Base-by-base conservation (phyloP, 2,113 vertebrate genomes). In the Brachyhypopomus occidentalis region DNA sequence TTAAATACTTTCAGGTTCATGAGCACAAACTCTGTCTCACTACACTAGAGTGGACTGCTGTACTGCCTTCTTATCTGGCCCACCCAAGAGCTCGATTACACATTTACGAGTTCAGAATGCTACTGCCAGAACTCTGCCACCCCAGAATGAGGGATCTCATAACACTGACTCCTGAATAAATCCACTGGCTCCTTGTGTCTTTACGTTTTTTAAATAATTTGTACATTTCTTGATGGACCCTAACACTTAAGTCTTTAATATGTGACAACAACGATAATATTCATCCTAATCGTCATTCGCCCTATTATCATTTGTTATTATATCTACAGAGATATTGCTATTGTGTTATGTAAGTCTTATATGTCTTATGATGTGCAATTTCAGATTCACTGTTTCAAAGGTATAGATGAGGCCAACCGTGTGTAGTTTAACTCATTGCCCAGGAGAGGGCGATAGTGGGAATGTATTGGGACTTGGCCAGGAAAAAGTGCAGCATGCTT, bases 21-120 rank as follows among this genome's bases (percentile, higher is more conserved):
- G 45, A 52, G 12, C 45, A 52, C 45, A 52, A 52, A 9, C 45
- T 12, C 0, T 22, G 25, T 23, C n/a, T 64, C 8, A 52, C 75
- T 64, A 1, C 3, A n/a, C n/a, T 52, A 30, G 60, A 48, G 23
- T 38, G 60, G n/a, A 27, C 63, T 64, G 2, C 22, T 63, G 6
- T 17, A 76, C 1, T 60, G 12, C 5, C 12, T 23, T 64, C 62
- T 25, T 64, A 25, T 48, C 34, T 41, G 6, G 36, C 22, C 60
- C 30, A 62, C 41, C 17, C 8, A 27, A 66, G 36, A 64, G 75
- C 23, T 64, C 34, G 19, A 19, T 64, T 48, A 66, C 64, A 66
- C 27, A 66, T 59, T 75, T 75, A 41, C 56, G 60, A 75, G 30
- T 60, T 75, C n/a, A 60, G 56, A 60, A 75, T 59, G 55, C 56